Base-by-base conservation (phyloP, 1,140 invertebrate species). In the Musca domestica region DNA sequence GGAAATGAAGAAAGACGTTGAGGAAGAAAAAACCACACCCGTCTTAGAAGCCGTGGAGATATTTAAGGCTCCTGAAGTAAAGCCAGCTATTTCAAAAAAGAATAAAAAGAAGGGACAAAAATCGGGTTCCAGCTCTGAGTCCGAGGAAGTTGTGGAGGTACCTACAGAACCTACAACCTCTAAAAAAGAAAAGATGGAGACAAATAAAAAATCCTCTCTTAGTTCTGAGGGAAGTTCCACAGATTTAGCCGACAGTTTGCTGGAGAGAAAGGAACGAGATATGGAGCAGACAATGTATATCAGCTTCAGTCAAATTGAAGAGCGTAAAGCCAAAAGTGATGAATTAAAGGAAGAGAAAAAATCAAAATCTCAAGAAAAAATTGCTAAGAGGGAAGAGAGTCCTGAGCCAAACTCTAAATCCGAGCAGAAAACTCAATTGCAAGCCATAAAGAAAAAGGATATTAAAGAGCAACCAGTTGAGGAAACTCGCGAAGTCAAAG, bases 161-260 rank as follows among this genome's bases (percentile, higher is more conserved):
- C 17, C n/a, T 17, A n/a, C n/a, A n/a, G n/a, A 6, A 34, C 19
- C 17, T n/a, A 61, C 17, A 34, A 27, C 25, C 9, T 17, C 19
- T 5, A 41, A 7, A 41, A 41, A 7, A 2, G 34, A 41, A 2
- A 12, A 5, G 2, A 5, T 10, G 12, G 19, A 61, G 27, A 61
- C 14, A 6, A 14, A 47, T 3, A 66, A 20, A 17, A 48, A 66
- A 66, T 34, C 41, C 20, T 66, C 46, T 2, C 1, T 51, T 15
- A 66, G 64, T 34, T 61, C 56, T 4, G 56, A 61, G n/a, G 25
- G n/a, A 22, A 61, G 56, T 61, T 22, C 25, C 7, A 25, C 41
- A 20, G 66, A 67, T 67, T 58, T 67, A 10, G 66, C 66, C 3
- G 66, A 67, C 47, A 67, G 52, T n/a, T 47, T 67, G 49, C 47